phyloP scores from a whole-genome alignment of 2,113 vertebrate genomes.

The Platysternon megacephalum region DNA sequence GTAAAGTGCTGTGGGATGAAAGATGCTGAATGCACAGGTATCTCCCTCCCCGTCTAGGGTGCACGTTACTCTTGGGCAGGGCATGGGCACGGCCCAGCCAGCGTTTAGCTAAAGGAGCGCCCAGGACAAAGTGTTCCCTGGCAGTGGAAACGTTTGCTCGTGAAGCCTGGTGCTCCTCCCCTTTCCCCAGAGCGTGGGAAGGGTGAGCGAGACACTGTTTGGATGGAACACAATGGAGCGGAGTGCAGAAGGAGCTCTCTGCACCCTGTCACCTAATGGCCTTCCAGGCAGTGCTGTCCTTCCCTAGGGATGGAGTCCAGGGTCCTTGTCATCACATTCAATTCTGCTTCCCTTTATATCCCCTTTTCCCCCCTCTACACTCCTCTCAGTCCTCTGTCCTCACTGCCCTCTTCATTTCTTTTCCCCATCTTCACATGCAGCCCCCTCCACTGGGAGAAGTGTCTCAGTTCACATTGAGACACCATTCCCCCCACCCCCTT shows the following conservation, averaged over 20 bases:
- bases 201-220: background rate
- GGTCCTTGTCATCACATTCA: background rate
- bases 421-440: background rate
- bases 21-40: background rate
- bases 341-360: background rate
- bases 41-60: background rate
- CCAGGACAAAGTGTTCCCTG: background rate
- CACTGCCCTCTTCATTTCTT: background rate
- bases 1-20: background rate
- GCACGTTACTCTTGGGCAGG: background rate
- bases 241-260: background rate
- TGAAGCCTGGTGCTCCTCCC: background rate
- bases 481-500: background rate
- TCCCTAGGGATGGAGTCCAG: background rate
- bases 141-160: background rate
- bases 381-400: background rate
- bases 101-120: background rate
- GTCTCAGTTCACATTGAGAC: background rate
- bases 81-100: background rate
- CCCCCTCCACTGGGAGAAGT: background rate
- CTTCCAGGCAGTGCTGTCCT: background rate
- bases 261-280: background rate
- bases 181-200: background rate
- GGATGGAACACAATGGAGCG: background rate
- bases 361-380: background rate